Base-by-base conservation (phyloP, 2,797 vertebrate species). In the Perodicticus potto region DNA sequence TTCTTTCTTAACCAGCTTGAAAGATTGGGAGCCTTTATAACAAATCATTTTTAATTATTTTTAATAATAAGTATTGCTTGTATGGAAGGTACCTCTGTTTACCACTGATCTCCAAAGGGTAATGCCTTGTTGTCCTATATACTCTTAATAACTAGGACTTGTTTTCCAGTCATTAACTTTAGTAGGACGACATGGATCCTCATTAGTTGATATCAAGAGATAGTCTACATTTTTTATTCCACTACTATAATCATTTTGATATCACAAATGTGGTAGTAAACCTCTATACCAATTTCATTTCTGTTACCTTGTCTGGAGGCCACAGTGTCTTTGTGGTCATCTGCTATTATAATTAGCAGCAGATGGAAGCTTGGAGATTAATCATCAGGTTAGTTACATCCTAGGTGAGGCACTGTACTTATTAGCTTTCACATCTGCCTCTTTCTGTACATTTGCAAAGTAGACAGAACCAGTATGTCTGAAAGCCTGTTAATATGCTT, bases 291-390 rank as follows among this genome's bases (percentile, higher is more conserved):
- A 25, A 0, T n/a, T 72, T 69, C 23, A 67, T 25, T 72, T 12
- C n/a, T 89, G 11, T 43, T 80, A n/a, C 4, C 5, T 72, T 37
- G n/a, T 57, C 32, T 76, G 27, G 20, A 55, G 19, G 80, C 17
- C 19, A 78, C 12, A 57, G 7, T 59, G 14, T 91, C 17, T 89
- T 88, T 91, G 65, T 55, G 84, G 37, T 49, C 55, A 61, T 55
- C 72, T 93, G 61, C 20, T 91, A 23, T 93, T 85, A 80, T 70
- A 93, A 81, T 91, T 78, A 95, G 40, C 83, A 93, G 29, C 2
- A 92, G 69, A 93, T 83, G 63, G 55, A 80, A 10, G 9, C 37
- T 40, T 81, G 59, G 74, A 89, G 22, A 86, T 93, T 81, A 97
- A 84, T 86, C 34, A 85, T 74, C 27, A 67, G 4, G 55, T 81